A percentile compares a stretch with the other conserved stretches of the same genome.
Evolutionary conservation across 92 coral and sea anemone genomes (phyloP).

Genomic region (Anthopleura xanthogrammica): DNA sequence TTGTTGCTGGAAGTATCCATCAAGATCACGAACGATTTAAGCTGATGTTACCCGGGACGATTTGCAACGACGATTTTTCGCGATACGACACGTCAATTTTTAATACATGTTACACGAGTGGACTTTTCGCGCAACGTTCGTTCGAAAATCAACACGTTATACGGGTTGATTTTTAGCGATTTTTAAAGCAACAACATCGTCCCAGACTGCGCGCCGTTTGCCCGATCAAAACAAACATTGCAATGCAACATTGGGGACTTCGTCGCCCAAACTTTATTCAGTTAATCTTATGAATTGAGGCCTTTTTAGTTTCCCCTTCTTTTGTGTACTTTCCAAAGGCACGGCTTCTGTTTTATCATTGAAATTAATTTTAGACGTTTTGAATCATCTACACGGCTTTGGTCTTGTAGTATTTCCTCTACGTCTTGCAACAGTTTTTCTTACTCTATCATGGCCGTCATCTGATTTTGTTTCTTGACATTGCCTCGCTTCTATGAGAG

Average conservation of each 20-base stretch:
- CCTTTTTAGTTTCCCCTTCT: too few species aligned
- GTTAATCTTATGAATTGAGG: too few species aligned
- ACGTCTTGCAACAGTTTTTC: background rate
- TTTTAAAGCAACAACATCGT: background rate
- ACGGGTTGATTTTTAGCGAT: background rate
- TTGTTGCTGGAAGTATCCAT: too few species aligned
- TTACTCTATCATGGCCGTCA: background rate
- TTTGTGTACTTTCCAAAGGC: too few species aligned
- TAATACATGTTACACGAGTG: background rate
- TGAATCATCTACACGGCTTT: background rate
- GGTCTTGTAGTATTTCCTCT: background rate
- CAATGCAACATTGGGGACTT: background rate
- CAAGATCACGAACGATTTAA: too few species aligned
- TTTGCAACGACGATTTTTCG: background rate
- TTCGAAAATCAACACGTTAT: background rate
- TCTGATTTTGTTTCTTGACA: background rate
- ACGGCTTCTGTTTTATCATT: too few species aligned
- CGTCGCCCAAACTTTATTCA: too few species aligned
- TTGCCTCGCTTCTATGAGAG: background rate
- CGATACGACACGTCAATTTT: background rate
- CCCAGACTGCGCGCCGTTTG: background rate
- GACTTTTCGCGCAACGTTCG: background rate
- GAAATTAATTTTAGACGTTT: too few species aligned
- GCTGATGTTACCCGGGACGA: background rate
- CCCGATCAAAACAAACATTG: background rate